Base-by-base conservation (phyloP, 2,888 invertebrate species). In the Lasioglossum malachurum region DNA sequence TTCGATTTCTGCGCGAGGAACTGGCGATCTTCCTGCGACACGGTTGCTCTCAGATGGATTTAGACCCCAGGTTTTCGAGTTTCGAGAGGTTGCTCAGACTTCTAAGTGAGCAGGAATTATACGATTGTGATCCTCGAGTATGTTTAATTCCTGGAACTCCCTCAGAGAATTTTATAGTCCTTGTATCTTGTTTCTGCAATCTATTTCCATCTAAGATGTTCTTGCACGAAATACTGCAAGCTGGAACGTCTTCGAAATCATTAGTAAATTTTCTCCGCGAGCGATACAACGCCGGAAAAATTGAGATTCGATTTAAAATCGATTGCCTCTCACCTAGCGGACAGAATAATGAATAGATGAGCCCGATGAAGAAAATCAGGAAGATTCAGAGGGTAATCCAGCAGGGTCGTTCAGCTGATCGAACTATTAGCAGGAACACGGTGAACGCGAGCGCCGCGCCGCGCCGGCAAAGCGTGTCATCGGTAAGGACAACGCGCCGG, bases 401-500 rank as follows among this genome's bases (percentile, higher is more conserved):
- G 60, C 27, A 14, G 7, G 60, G 12, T 5, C 27, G 60, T 60
- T 64, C 16, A 10, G 53, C 60, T 31, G 73, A 84, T 79, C 75
- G 57, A 79, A 79, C 85, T 85, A 84, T 85, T 69, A 84, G 75
- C 41, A n/a, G 16, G 8, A 64, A 53, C 72, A 49, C 31, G 27
- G 16, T 31, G 60, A 64, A 64, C 27, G 14, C 16, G 60, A 71
- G 75, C 41, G 69, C 12, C 41, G 41, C 12, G 41, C 41, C 44
- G 44, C 44, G 44, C 78, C 23, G 44, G 75, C 44, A 69, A 69
- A 57, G 41, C 73, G 71, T 83, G 83, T 87, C 83, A 81, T 87
- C 87, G 87, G 23, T 49, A 83, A 75, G 86, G 76, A 83, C 83
- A 73, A 44, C 71, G 77, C 73, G 72, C n/a, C 69, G 82, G 60